phyloP scores from a whole-genome alignment of 2,113 vertebrate species.

The Cichladusa arquata region DNA sequence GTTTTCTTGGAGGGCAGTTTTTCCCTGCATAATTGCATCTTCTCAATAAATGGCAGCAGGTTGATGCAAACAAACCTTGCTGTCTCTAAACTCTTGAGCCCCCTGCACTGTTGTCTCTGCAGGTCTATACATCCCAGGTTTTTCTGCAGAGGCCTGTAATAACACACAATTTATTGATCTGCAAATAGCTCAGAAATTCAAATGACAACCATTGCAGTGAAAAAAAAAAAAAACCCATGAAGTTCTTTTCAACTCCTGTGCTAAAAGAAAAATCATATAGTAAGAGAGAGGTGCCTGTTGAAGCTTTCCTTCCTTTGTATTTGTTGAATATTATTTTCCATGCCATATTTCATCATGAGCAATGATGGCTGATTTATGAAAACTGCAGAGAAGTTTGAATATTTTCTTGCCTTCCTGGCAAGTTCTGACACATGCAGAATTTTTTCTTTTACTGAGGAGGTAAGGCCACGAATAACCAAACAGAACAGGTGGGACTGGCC shows the following conservation, averaged over 20 bases:
- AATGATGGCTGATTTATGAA: background rate
- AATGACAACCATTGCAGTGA: background rate
- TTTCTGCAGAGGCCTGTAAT: background rate
- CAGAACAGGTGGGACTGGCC: background rate
- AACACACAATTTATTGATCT: background rate
- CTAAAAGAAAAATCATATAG: background rate
- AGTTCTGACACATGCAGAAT: background rate
- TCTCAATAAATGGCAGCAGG: background rate
- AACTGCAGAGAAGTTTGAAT: background rate
- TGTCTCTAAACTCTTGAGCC: accelerated
- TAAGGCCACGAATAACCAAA: background rate
- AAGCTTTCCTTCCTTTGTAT: background rate
- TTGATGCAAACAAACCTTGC: background rate
- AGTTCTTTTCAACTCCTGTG: background rate
- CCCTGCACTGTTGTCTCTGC: background rate
- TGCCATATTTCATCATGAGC: background rate
- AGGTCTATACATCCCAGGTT: background rate
- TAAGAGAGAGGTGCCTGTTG: background rate
- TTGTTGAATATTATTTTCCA: background rate
- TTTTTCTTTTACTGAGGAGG: background rate
- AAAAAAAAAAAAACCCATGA: accelerated
- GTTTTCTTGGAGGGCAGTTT: background rate
- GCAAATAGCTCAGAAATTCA: background rate
- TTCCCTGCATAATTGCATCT: background rate
- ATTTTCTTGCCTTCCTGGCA: background rate